Evolutionary conservation across 2,888 invertebrate species (phyloP).

Genomic region (Drosophila longiperda): DNA sequence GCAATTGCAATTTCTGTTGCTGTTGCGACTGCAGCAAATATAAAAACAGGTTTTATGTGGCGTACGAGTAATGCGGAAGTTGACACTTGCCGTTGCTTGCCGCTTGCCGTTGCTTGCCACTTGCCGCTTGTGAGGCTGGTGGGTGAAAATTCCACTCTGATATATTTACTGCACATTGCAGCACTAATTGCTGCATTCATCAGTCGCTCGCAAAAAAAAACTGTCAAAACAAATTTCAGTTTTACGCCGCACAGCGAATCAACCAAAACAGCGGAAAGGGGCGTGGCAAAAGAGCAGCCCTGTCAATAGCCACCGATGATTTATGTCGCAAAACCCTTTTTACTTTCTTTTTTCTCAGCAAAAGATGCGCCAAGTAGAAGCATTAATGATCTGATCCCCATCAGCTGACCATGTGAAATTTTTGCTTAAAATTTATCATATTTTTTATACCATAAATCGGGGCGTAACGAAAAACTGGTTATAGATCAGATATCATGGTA

Average conservation of each 20-base stretch:
- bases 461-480: slow-evolving; percentile 37
- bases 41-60: slow-evolving; percentile 59
- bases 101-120: slow-evolving; percentile 13
- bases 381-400: slow-evolving; percentile 37
- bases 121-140: slow-evolving; percentile 37
- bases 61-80: slow-evolving; percentile 80
- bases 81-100: slow-evolving; percentile 67
- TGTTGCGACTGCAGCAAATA: slow-evolving; percentile 14
- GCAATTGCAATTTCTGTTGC: background rate
- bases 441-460: slow-evolving; percentile 20
- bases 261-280: background rate
- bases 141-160: slow-evolving; percentile 70
- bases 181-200: slow-evolving; percentile 65
- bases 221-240: slow-evolving; percentile 46
- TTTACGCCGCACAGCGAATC: slow-evolving; percentile 17
- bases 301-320: slow-evolving; percentile 71
- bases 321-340: slow-evolving; percentile 73
- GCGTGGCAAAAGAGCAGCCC: slow-evolving; percentile 20
- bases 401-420: slow-evolving; percentile 43
- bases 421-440: slow-evolving; percentile 23
- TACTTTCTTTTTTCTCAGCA: slow-evolving; percentile 72
- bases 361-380: slow-evolving; percentile 44
- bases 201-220: slow-evolving; percentile 28
- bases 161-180: slow-evolving; percentile 67
- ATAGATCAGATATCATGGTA: slow-evolving; percentile 38